Evolutionary conservation across 2,113 vertebrate species (phyloP), one percentile per base, ranked within the genome.

Genomic region (Anarhynchus alexandrinus): DNA sequence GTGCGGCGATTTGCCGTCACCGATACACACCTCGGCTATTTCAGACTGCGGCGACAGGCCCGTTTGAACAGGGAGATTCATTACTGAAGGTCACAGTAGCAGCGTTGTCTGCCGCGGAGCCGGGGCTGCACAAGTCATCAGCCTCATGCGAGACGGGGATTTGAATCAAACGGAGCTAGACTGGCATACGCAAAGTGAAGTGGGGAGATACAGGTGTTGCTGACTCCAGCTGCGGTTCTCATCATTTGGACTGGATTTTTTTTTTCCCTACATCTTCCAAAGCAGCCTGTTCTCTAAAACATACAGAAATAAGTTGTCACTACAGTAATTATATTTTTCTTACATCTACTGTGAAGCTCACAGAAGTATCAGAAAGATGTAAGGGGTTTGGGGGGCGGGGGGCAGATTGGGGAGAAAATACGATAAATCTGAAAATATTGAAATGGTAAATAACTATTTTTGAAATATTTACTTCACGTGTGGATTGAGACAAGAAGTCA

Each of bases 351-450:
- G 27, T 57, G 45, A 65, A 88, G 52, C n/a, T 90, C 32, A 25
- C 25, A n/a, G 42, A 58, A 62, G 17, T 61, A 32, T 58, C 38
- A 74, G 59, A 76, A 93, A 36, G 43, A 40, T 40, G 12, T 8
- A 74, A 52, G 5, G 25, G 13, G 1, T 15, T 66, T 85, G 0
- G 3, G 12, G 5, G 11, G 6, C 9, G 18, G 17, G 3, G 2
- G 8, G 17, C 13, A 1, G 8, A 3, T 0, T 62, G 22, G n/a
- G 32, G 17, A 80, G 42, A 58, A 82, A 90, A 81, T 27, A 34
- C 3, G 30, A 43, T 80, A 77, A 77, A 34, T 62, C 27, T 73
- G 55, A 80, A 82, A 76, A 34, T 36, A 29, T 16, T 43, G 66
- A 64, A 72, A 29, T 70, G 9, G 15, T 77, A 74, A 90, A 90